These are phyloP conservation scores for Lacerta agilis DNA, from an alignment of 2,797 vertebrate species.

Conservation along the genomic window DNA sequence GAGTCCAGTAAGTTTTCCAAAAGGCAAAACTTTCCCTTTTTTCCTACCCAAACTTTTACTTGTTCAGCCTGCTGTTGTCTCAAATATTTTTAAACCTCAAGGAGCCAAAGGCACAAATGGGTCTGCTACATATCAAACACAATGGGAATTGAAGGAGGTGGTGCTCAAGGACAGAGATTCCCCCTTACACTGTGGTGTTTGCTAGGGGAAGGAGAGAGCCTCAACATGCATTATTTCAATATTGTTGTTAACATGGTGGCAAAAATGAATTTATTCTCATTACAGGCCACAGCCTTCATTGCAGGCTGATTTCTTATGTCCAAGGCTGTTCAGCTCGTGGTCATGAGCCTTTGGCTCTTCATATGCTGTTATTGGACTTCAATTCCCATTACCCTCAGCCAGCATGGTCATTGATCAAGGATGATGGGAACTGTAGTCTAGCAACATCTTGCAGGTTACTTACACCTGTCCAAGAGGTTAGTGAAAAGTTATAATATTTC, in stretches of 20 bases:
- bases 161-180: background rate
- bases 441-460: background rate
- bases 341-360: too few relatives aligned
- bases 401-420: background rate
- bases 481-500: background rate
- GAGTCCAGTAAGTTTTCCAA: background rate
- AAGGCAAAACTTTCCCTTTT: background rate
- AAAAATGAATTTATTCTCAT: background rate
- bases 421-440: background rate
- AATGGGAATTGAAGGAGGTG: background rate
- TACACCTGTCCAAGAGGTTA: background rate
- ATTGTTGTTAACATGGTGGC: background rate
- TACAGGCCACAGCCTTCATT: background rate
- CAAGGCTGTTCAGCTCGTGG: too few relatives aligned
- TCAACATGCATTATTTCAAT: rapidly evolving
- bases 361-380: background rate
- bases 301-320: background rate
- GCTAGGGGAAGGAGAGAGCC: background rate
- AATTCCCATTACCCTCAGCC: background rate
- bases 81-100: rapidly evolving
- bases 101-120: background rate
- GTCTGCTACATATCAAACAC: background rate
- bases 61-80: rapidly evolving
- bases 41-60: background rate
- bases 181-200: rapidly evolving